Evolutionary conservation across 2,888 invertebrate genomes (phyloP).

Genomic region (Asteroscopus sphinx): DNA sequence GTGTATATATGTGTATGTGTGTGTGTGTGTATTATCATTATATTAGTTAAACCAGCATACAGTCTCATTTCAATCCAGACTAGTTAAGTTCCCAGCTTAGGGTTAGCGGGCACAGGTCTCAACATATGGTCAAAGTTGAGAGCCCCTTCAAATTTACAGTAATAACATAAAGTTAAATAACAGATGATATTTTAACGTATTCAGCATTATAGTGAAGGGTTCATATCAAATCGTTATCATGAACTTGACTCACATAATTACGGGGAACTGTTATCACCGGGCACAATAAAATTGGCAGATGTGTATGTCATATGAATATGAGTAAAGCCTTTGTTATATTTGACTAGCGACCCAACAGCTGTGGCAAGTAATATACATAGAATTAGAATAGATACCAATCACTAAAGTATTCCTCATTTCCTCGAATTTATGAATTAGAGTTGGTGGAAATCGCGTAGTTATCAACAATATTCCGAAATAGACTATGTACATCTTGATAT

Average conservation of each 20-base stretch:
- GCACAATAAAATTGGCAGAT: constrained; percentile 38
- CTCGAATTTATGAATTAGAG: constrained; percentile 1
- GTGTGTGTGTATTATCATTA: too few relatives aligned
- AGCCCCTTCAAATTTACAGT: too few relatives aligned
- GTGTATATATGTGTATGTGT: too few relatives aligned
- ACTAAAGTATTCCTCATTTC: too few relatives aligned
- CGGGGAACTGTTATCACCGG: constrained; percentile 45
- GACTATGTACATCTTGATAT: too few relatives aligned
- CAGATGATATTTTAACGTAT: constrained; percentile 3
- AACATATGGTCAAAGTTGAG: too few relatives aligned
- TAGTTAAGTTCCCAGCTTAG: too few relatives aligned
- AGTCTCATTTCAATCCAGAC: too few relatives aligned
- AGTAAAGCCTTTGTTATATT: constrained; percentile 13
- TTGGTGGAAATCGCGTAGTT: too few relatives aligned
- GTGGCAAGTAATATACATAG: not conserved
- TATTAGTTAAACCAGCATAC: too few relatives aligned
- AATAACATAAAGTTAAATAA: not conserved
- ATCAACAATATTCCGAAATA: too few relatives aligned
- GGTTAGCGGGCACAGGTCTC: too few relatives aligned
- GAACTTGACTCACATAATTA: constrained; percentile 57
- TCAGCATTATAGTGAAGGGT: constrained; percentile 7
- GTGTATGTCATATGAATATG: constrained; percentile 10
- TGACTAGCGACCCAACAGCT: constrained; percentile 8
- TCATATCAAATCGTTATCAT: constrained; percentile 36
- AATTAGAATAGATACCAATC: not conserved